Evolutionary conservation across 2,113 vertebrate species (phyloP).

Genomic region (Saiga tatarica): DNA sequence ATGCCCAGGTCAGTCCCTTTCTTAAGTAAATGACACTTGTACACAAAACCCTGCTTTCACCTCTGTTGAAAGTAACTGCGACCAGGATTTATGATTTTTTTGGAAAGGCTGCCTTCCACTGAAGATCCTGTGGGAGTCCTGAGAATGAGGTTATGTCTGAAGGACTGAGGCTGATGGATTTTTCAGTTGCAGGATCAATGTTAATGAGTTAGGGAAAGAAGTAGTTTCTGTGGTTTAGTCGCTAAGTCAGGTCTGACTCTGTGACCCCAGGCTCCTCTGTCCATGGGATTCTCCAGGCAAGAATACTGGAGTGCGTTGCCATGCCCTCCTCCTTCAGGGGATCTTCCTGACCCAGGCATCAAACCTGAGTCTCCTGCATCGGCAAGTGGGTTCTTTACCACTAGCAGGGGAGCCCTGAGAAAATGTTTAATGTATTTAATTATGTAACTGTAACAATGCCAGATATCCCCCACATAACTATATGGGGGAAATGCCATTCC

Average conservation of each 20-base stretch:
- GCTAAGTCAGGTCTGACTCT: not conserved
- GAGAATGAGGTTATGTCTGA: not conserved
- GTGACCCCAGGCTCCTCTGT: not conserved
- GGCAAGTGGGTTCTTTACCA: not conserved
- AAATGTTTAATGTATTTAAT: not conserved
- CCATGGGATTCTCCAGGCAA: not conserved
- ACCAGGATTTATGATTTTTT: not conserved
- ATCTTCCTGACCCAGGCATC: not conserved
- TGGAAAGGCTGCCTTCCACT: not conserved
- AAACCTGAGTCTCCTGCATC: not conserved
- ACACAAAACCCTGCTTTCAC: not conserved
- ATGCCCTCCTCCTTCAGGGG: not conserved
- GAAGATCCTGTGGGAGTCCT: not conserved
- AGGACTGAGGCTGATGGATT: not conserved
- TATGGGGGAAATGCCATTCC: not conserved
- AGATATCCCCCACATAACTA: not conserved
- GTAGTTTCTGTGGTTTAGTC: not conserved
- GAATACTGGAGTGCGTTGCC: not conserved
- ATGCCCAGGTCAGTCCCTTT: not conserved
- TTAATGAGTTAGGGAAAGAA: not conserved
- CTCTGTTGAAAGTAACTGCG: not conserved
- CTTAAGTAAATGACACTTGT: not conserved
- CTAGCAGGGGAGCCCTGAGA: not conserved
- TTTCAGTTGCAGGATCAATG: not conserved
- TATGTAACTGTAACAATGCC: not conserved